These are phyloP conservation scores for Drosophila rubida DNA, from an alignment of 2,888 invertebrate species.

Conservation along the genomic window DNA sequence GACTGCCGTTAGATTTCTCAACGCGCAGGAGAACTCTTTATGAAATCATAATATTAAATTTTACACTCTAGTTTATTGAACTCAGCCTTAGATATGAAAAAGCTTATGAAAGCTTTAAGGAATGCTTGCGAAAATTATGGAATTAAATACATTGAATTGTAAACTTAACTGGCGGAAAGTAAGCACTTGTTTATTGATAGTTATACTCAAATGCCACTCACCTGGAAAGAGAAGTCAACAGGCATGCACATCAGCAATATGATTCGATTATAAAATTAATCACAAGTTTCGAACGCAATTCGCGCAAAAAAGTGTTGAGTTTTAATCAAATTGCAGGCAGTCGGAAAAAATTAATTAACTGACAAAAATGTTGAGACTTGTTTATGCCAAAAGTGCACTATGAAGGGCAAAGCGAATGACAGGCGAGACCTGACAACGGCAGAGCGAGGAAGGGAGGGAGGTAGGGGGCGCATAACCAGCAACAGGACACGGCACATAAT, in stretches of 20 bases:
- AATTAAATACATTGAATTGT: slow-evolving; percentile 1
- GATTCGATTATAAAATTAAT: slow-evolving; percentile 26
- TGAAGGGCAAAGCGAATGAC: not conserved
- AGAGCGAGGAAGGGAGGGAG: not conserved
- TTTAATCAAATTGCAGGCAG: slow-evolving; percentile 11
- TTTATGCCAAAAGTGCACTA: slow-evolving; percentile 45
- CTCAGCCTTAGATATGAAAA: too few relatives aligned
- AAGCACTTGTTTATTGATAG: slow-evolving; percentile 8
- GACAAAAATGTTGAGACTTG: slow-evolving; percentile 53
- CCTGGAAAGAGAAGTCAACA: slow-evolving; percentile 3
- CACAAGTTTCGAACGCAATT: slow-evolving; percentile 8
- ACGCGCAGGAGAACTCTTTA: too few relatives aligned
- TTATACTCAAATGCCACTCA: slow-evolving; percentile 22
- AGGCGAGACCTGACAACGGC: slow-evolving; percentile 8
- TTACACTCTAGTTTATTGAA: too few relatives aligned
- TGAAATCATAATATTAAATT: not conserved
- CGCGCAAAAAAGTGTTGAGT: not conserved
- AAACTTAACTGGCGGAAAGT: slow-evolving; percentile 1
- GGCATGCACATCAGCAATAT: not conserved
- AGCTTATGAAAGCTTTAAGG: too few relatives aligned
- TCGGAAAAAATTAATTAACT: slow-evolving; percentile 65
- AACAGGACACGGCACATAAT: slow-evolving; percentile 53
- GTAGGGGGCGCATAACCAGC: slow-evolving; percentile 4
- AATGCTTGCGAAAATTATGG: too few relatives aligned
- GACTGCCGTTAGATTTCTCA: too few relatives aligned